Percentiles rank a stretch among this genome's conserved stretches.
phyloP scores from a whole-genome alignment of 2,797 vertebrate species.

The Acipenser transmontanus region DNA sequence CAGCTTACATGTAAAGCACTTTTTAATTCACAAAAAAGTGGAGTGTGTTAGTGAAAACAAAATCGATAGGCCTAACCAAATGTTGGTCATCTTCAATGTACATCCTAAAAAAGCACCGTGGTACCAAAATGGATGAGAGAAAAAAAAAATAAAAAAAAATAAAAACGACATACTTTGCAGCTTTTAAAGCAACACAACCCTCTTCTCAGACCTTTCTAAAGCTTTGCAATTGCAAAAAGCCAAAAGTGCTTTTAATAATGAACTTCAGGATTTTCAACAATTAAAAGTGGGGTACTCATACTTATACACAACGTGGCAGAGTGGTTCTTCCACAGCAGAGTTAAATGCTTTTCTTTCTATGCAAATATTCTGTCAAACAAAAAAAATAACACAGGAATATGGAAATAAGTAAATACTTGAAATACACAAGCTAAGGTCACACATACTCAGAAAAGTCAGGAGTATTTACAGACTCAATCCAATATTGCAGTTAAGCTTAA shows the following conservation, averaged over 20 bases:
- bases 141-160: constrained; percentile 37
- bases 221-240: constrained; percentile 47
- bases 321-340: no score
- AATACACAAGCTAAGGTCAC: no score
- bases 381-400: no score
- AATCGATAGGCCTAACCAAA: constrained; percentile 69
- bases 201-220: constrained; percentile 20
- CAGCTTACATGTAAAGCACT: constrained; percentile 76
- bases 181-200: constrained; percentile 38
- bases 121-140: constrained; percentile 55
- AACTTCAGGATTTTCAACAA: no score
- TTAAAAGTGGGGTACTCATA: no score
- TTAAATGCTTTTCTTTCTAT: no score
- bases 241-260: constrained; percentile 72
- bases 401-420: no score
- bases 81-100: constrained; percentile 81
- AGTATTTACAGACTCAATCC: no score
- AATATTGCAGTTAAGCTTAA: no score
- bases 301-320: no score
- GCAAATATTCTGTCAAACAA: no score
- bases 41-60: constrained; percentile 58
- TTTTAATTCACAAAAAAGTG: constrained; percentile 72
- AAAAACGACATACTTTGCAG: constrained; percentile 37
- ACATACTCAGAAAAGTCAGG: no score
- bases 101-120: constrained; percentile 80